Evolutionary conservation across 2,113 vertebrate genomes (phyloP), one percentile per base, ranked within the genome.

Genomic region (Cardinalis cardinalis): DNA sequence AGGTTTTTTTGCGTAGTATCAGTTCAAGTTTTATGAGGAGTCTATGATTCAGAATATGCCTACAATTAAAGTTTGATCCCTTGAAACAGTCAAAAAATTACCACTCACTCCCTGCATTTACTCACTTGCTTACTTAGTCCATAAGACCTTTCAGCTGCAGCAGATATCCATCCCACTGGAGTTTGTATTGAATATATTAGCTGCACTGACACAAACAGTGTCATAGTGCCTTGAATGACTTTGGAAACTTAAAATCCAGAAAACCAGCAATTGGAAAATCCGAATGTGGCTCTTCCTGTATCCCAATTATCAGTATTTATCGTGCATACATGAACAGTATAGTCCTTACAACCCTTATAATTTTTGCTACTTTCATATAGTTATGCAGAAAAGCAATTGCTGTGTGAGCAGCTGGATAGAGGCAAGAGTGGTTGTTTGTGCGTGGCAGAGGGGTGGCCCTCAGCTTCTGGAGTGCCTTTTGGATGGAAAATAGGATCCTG

Each of bases 401-500:
- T 56, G 11, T 53, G 49, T 55, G 58, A 71, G 55, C 59, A 66
- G 48, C 25, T 43, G 31, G 29, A 23, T 59, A 29, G 75, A 79
- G 21, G 43, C 72, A 77, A 24, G 68, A 68, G n/a, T 41, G 19
- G 25, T 40, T 66, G 41, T 0, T 66, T 85, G 60, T 70, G 17
- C 21, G 18, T 29, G 46, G 77, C 48, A 78, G 51, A 81, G 32
- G 31, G 40, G 38, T 79, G 73, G 41, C 36, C 46, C 34, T 94
- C 59, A 60, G 40, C 25, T 88, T 93, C 40, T 90, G 52, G 41
- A 77, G 61, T 69, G 73, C 65, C 1, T 9, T 84, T 88, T 84
- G 69, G 73, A 65, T 60, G 46, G 53, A 77, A 87, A 96, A 77
- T 71, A 63, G 51, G 46, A 81, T 92, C 59, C 41, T 4, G 4